Conservation (phyloP, 2,888 invertebrate genomes). For the Arenicola marina region DNA sequence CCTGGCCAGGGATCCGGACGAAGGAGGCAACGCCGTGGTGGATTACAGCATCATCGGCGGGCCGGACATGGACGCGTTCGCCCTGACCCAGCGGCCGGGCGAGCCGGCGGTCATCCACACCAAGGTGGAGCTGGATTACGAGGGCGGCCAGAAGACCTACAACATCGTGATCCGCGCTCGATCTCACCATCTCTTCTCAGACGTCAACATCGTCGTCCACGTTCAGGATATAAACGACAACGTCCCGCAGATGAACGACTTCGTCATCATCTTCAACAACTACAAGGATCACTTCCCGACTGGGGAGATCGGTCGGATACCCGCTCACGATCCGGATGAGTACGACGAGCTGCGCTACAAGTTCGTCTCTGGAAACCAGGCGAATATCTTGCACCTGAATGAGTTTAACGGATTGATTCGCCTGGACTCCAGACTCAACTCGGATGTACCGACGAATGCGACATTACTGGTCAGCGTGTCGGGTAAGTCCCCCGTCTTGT, state of each 20-base stretch:
- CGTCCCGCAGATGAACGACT: slow-evolving; percentile 87
- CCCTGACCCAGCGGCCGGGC: slow-evolving; percentile 63
- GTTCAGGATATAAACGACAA: slow-evolving; percentile 94
- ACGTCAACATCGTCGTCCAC: slow-evolving; percentile 83
- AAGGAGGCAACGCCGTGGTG: slow-evolving; percentile 88
- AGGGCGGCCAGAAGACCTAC: slow-evolving; percentile 87
- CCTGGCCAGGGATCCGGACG: slow-evolving; percentile 89
- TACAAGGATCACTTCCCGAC: slow-evolving; percentile 91
- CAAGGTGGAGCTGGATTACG: slow-evolving; percentile 91
- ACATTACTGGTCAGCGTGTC: slow-evolving; percentile 92
- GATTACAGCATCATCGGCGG: slow-evolving; percentile 86
- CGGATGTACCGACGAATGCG: slow-evolving; percentile 91
- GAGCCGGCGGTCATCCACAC: slow-evolving; percentile 83
- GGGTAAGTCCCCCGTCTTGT: slow-evolving; percentile 68
- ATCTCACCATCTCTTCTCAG: slow-evolving; percentile 85
- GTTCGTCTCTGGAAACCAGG: slow-evolving; percentile 90
- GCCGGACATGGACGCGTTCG: slow-evolving; percentile 76
- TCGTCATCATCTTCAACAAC: slow-evolving; percentile 91
- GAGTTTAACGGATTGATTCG: slow-evolving; percentile 81
- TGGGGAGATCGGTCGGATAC: slow-evolving; percentile 87
- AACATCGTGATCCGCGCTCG: slow-evolving; percentile 83
- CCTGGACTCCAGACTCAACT: slow-evolving; percentile 89
- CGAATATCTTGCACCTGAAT: slow-evolving; percentile 83
- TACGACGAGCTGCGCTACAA: slow-evolving; percentile 72
- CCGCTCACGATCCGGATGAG: slow-evolving; percentile 93